A percentile compares a stretch with the other conserved stretches of the same genome.
Evolutionary conservation across 2,888 invertebrate species (phyloP).

Genomic region (Stenurella melanura): DNA sequence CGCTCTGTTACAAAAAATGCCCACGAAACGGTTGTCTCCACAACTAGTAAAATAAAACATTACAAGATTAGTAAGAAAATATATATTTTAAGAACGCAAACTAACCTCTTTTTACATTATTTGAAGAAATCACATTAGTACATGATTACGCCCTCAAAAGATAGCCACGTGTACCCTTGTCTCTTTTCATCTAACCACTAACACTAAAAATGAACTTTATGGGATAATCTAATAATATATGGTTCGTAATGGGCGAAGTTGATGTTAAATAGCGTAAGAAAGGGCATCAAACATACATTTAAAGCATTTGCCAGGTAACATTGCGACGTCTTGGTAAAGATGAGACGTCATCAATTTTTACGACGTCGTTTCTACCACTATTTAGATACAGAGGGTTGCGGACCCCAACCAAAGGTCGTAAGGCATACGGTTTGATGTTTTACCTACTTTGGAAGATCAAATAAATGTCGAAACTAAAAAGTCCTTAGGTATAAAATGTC

Average conservation of each 20-base stretch:
- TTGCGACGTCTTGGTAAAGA: constrained; percentile 47
- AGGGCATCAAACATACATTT: constrained; percentile 45
- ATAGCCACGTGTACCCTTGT: not conserved
- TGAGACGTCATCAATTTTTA: constrained; percentile 59
- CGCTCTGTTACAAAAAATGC: no score
- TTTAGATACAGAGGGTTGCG: constrained; percentile 52
- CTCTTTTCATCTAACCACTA: not conserved
- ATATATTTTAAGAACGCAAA: no score
- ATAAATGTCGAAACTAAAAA: constrained; percentile 38
- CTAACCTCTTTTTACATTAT: no score
- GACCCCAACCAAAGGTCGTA: constrained; percentile 22
- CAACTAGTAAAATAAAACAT: no score
- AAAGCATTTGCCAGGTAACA: constrained; percentile 50
- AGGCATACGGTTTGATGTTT: constrained; percentile 29
- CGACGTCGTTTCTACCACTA: constrained; percentile 54
- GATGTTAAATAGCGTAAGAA: constrained; percentile 30
- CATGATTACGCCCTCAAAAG: not conserved
- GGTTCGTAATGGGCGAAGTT: constrained; percentile 35
- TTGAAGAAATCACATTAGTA: not conserved
- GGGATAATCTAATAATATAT: constrained; percentile 32
- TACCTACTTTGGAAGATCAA: constrained; percentile 29
- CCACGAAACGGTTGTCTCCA: no score
- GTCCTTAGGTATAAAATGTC: constrained; percentile 33
- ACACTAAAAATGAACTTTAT: constrained; percentile 31
- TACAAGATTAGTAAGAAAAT: no score